Conservation (phyloP, 1,140 invertebrate species). For the Drosophila yakuba region DNA sequence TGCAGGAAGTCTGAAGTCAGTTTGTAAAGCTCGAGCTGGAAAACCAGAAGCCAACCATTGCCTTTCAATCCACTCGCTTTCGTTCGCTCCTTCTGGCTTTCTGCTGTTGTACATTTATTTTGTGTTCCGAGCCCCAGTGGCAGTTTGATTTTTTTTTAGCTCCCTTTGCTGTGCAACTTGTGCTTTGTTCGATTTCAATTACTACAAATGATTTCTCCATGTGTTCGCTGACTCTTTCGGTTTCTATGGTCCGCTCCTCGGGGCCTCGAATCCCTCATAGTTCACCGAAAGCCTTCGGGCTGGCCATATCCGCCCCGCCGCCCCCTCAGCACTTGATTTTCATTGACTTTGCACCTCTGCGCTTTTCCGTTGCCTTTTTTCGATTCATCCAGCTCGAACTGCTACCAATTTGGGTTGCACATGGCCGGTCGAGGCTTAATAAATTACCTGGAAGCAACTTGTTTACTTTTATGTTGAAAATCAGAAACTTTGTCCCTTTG, state of each 20-base stretch:
- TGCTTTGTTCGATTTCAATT: constrained; percentile 79
- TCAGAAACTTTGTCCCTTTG: constrained; percentile 69
- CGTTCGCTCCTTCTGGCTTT: not conserved
- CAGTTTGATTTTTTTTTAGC: constrained; percentile 10
- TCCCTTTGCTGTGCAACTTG: constrained; percentile 47
- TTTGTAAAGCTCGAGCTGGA: constrained; percentile 70
- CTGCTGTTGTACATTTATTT: constrained; percentile 30
- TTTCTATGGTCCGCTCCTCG: constrained; percentile 16
- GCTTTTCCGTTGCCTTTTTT: constrained; percentile 34
- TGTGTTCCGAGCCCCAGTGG: constrained; percentile 28
- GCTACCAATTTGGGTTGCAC: constrained; percentile 48
- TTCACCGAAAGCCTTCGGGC: constrained; percentile 36
- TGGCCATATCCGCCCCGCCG: constrained; percentile 6
- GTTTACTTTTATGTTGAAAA: constrained; percentile 71
- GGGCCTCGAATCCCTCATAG: constrained; percentile 32
- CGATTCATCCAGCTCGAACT: constrained; percentile 37
- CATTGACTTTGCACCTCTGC: constrained; percentile 69
- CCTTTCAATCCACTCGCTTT: not conserved
- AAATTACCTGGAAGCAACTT: constrained; percentile 77
- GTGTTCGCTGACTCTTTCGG: constrained; percentile 25
- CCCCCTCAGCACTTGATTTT: constrained; percentile 58
- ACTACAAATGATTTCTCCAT: constrained; percentile 76
- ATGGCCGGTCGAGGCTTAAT: constrained; percentile 53
- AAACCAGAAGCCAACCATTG: constrained; percentile 27
- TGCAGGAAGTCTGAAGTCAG: constrained; percentile 53